Conservation (phyloP, 2,888 invertebrate genomes). For the Eupithecia exiguata region DNA sequence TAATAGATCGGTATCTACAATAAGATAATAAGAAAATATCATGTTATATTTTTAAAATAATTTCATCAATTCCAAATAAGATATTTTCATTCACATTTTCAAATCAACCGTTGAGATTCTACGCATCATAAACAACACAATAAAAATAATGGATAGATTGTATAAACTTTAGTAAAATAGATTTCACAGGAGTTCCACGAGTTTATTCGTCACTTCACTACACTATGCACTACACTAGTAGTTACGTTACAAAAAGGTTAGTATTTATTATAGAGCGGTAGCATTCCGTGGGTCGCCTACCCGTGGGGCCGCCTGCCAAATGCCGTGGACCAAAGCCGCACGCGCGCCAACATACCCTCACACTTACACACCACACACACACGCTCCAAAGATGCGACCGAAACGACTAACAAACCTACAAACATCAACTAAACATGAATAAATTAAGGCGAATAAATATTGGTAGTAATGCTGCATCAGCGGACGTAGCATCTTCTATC, state of each 20-base stretch:
- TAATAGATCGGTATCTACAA: conserved; percentile 42
- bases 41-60: conserved; percentile 54
- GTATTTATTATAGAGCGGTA: conserved; percentile 53
- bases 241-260: conserved; percentile 54
- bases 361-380: conserved; percentile 43
- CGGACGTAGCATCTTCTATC: neutral
- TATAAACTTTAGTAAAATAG: conserved; percentile 68
- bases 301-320: conserved; percentile 52
- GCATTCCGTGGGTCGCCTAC: conserved; percentile 65
- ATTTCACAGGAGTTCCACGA: conserved; percentile 57
- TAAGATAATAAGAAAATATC: conserved; percentile 76
- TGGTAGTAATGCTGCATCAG: neutral
- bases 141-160: conserved; percentile 39
- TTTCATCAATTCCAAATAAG: conserved; percentile 77
- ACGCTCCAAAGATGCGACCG: conserved; percentile 52
- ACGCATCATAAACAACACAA: conserved; percentile 49
- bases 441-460: conserved; percentile 78
- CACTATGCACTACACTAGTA: conserved; percentile 61
- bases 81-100: conserved; percentile 51
- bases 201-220: conserved; percentile 50
- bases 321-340: conserved; percentile 42
- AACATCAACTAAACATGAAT: conserved; percentile 58
- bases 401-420: conserved; percentile 46
- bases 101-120: conserved; percentile 58
- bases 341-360: conserved; percentile 45